Percentiles rank a stretch among this genome's conserved stretches.
phyloP scores from a whole-genome alignment of 2,113 vertebrate species.

The Leptobrachium ailaonicum region DNA sequence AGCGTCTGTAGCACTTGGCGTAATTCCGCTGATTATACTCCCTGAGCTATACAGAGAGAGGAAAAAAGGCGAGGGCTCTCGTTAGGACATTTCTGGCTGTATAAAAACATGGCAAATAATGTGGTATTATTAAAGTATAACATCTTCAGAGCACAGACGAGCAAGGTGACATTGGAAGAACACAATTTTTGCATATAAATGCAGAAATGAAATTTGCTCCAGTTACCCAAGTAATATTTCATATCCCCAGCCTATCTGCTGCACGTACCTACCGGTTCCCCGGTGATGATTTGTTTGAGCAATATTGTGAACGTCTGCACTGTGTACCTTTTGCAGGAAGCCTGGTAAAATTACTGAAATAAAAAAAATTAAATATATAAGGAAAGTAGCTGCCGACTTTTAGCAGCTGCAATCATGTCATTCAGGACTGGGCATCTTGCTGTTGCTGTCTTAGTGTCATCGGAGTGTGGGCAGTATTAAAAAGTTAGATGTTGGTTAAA shows the following conservation, averaged over 20 bases:
- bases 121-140: constrained; percentile 17
- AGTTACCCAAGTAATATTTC: background rate
- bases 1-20: constrained; percentile 10
- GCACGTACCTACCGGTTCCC: no score
- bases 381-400: no score
- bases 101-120: background rate
- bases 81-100: constrained; percentile 5
- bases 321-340: no score
- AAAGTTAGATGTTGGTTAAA: no score
- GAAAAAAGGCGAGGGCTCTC: constrained; percentile 9
- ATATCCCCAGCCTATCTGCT: background rate
- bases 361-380: no score
- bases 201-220: background rate
- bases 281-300: no score
- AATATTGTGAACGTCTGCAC: no score
- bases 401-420: no score
- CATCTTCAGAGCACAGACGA: background rate
- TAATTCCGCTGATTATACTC: constrained; percentile 33
- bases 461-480: no score
- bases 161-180: constrained; percentile 12
- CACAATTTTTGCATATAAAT: background rate
- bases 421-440: no score
- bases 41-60: constrained; percentile 8
- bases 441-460: no score
- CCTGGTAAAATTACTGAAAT: no score